A percentile compares a stretch with the other conserved stretches of the same genome.
These are phyloP conservation scores for Hypotaenidia okinawae DNA, from an alignment of 2,797 vertebrate species.

Conservation along the genomic window DNA sequence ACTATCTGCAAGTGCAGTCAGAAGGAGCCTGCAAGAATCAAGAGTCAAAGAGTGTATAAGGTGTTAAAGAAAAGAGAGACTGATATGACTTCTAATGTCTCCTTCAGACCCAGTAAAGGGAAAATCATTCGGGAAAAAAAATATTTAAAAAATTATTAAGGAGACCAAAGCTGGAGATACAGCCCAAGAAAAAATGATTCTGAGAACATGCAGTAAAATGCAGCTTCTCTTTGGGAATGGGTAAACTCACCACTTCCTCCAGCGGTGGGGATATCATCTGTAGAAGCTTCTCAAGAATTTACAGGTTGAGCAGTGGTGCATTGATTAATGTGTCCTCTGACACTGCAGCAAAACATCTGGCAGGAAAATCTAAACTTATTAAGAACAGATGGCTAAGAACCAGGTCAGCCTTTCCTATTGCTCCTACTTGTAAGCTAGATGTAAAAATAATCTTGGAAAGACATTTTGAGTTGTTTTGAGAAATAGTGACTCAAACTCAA, in stretches of 20 bases:
- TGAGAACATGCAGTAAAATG: neutral
- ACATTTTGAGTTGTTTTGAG: neutral
- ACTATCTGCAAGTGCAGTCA: neutral
- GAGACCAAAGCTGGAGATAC: neutral
- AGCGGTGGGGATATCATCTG: neutral
- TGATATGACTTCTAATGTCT: neutral
- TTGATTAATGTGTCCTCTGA: neutral
- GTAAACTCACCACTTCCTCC: neutral
- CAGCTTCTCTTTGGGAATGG: neutral
- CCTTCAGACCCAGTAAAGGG: neutral
- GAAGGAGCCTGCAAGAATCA: neutral
- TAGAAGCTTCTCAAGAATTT: neutral
- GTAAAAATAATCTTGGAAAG: conserved; percentile 17
- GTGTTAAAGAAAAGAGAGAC: neutral
- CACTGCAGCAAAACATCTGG: neutral
- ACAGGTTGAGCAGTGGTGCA: neutral
- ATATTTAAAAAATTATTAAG: neutral
- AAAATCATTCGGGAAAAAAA: neutral
- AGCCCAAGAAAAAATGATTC: conserved; percentile 6
- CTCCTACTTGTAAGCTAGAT: neutral
- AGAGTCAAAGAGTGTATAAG: neutral
- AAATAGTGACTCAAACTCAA: neutral
- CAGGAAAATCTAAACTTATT: conserved; percentile 32
- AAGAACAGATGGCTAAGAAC: conserved; percentile 38
- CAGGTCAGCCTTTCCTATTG: neutral